Percentiles rank a stretch among this genome's conserved stretches.
Conservation (phyloP, 2,797 vertebrate genomes). For the Valencia hispanica region DNA sequence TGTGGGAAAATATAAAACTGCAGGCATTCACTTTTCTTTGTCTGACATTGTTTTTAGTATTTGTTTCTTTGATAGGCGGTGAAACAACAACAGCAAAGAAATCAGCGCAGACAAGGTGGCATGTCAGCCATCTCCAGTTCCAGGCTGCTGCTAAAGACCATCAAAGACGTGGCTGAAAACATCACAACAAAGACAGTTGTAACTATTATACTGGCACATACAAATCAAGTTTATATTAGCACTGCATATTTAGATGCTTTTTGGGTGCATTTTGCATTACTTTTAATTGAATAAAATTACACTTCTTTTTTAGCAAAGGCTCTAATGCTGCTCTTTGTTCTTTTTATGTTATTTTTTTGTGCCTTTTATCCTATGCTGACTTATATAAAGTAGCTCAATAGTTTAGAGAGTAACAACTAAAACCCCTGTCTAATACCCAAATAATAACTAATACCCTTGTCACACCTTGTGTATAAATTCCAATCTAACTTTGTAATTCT, state of each 20-base stretch:
- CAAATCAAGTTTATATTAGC: neutral
- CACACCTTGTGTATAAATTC: too few relatives aligned
- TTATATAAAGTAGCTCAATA: neutral
- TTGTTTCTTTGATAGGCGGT: constrained; percentile 82
- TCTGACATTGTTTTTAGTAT: constrained; percentile 39
- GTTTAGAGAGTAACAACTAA: too few relatives aligned
- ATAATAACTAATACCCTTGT: too few relatives aligned
- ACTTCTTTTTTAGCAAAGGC: too few relatives aligned
- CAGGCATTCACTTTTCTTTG: constrained; percentile 24
- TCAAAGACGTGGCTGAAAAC: constrained; percentile 85
- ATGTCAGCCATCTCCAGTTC: constrained; percentile 85
- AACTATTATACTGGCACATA: constrained; percentile 3
- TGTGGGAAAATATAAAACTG: constrained; percentile 30
- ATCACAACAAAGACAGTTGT: constrained; percentile 69
- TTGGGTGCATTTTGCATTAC: neutral
- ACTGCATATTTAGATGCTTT: neutral
- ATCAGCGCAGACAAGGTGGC: constrained; percentile 87
- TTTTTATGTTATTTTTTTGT: neutral
- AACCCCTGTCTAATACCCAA: too few relatives aligned
- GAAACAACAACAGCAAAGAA: constrained; percentile 94
- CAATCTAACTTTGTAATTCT: too few relatives aligned
- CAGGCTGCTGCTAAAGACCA: constrained; percentile 88
- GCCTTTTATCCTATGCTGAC: too few relatives aligned
- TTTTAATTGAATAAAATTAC: neutral
- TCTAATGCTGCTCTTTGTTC: neutral